Evolutionary conservation across 2,888 invertebrate genomes (phyloP), one percentile per base, ranked within the genome.

Genomic region (Agrenia bidenticulata): DNA sequence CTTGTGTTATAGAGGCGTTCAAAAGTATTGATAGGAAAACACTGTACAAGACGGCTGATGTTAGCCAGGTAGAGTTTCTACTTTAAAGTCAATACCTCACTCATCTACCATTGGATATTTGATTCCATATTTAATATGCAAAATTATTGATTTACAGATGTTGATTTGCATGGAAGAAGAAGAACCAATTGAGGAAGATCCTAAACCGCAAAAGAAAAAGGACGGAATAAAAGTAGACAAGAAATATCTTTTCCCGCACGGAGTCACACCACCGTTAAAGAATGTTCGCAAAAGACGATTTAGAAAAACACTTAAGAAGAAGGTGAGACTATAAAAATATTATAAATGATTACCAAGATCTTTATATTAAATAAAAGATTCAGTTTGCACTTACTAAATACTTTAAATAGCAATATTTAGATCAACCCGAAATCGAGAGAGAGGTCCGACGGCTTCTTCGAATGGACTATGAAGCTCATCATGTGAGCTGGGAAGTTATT

Each of bases 401-500:
- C 49, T 32, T 68, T 63, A 32, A 32, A 11, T 45, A 69, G 55
- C 73, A 82, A 81, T 93, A 91, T 81, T 92, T 93, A 1, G 97
- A 97, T 81, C 93, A 94, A 24, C 96, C 97, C 0, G 97, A 98
- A 82, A 94, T 97, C 72, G 98, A 99, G 79, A 96, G 96, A 79
- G 98, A 99, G 83, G 94, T 99, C 0, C 95, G 96, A 79, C 84
- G 95, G 42, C 82, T 99, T 62, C 82, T 99, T 9, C 84, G 95
- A 71, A 89, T 89, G 39, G 97, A 97, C 79, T 93, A 94, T 78
- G 96, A 97, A 79, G 96, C 97, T 1, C 89, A 89, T 0, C 87
- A 87, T 78, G 89, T 94, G 0, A 88, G 88, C 67, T 94, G 90
- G 88, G 94, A 95, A 79, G 88, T 94, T 0, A 88, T 94, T 21